Evolutionary conservation across 2,113 vertebrate species (phyloP), one percentile per base, ranked within the genome.

Genomic region (Nothocercus nigrocapillus): DNA sequence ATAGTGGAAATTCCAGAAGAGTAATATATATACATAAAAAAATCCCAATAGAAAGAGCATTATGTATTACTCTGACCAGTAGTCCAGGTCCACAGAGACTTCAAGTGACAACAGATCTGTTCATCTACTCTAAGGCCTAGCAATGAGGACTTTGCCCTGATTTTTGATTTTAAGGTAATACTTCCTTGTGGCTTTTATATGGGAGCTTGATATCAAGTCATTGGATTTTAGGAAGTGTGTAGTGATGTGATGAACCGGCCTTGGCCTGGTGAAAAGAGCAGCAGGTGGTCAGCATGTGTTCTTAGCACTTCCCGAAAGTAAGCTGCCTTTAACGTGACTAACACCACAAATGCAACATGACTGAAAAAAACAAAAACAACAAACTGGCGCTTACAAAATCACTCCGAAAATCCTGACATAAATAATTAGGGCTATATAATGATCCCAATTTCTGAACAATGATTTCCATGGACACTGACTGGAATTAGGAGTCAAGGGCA

Each of bases 281-380:
- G 9, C 1, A 7, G 34, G 54, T 42, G 38, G 17, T n/a, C 82
- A 73, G 14, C 2, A 0, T 9, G 13, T 8, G 7, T 11, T 76
- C 53, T 53, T 15, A 40, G 28, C 0, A 0, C 3, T 85, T 77
- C 17, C 13, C 36, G 36, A 88, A 40, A 91, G 63, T 16, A 73
- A 59, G 13, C 8, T 15, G 24, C 3, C 66, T 85, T 91, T 59
- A 74, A 56, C 13, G 8, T n/a, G 25, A 11, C 64, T 34, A 67
- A 89, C 89, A 32, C 5, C 36, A n/a, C 11, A 61, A 61, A 38
- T 72, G 79, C 17, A 22, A 88, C 70, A 9, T n/a, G 24, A 11
- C 64, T 34, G n/a, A 66, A 88, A 91, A 30, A 5, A 40, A 36
- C 11, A 61, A 58, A 36, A 68, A 82, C 18, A 20, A 89, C 82